Evolutionary conservation across 2,113 vertebrate genomes (phyloP).

Genomic region (Pelobates fuscus): DNA sequence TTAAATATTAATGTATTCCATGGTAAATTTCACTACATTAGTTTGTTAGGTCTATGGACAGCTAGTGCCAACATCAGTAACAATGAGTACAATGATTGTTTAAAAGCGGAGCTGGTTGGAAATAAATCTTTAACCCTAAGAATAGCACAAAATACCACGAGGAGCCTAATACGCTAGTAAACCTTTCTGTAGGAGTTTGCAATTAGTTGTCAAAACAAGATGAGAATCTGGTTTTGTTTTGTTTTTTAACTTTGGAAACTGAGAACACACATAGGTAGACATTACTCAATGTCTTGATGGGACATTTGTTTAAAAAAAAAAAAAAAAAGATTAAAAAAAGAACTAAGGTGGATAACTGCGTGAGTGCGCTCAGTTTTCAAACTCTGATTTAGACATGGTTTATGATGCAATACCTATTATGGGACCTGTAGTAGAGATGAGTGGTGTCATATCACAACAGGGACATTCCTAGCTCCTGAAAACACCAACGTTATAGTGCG

Average conservation of each 20-base stretch:
- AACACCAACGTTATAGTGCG: conserved; percentile 4
- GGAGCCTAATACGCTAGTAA: background rate
- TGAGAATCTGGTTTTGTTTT: background rate
- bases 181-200: background rate
- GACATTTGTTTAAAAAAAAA: conserved; percentile 40
- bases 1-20: too few relatives aligned
- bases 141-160: too few relatives aligned
- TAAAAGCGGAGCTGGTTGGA: too few relatives aligned
- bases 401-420: conserved; percentile 33
- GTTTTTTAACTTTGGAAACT: conserved; percentile 5
- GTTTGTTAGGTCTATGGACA: too few relatives aligned
- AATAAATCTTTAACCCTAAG: too few relatives aligned
- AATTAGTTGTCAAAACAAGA: conserved; percentile 39
- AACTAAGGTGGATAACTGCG: background rate
- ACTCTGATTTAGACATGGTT: conserved; percentile 33
- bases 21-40: too few relatives aligned
- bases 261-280: background rate
- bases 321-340: conserved; percentile 19
- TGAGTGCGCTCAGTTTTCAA: conserved; percentile 12
- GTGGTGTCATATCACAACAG: conserved; percentile 39
- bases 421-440: conserved; percentile 27
- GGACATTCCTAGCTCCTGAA: conserved; percentile 1
- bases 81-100: too few relatives aligned
- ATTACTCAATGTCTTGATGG: conserved; percentile 24
- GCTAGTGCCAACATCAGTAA: too few relatives aligned